These are phyloP conservation scores for Pomacea maculata DNA, from an alignment of 1,140 invertebrate species.

Conservation along the genomic window DNA sequence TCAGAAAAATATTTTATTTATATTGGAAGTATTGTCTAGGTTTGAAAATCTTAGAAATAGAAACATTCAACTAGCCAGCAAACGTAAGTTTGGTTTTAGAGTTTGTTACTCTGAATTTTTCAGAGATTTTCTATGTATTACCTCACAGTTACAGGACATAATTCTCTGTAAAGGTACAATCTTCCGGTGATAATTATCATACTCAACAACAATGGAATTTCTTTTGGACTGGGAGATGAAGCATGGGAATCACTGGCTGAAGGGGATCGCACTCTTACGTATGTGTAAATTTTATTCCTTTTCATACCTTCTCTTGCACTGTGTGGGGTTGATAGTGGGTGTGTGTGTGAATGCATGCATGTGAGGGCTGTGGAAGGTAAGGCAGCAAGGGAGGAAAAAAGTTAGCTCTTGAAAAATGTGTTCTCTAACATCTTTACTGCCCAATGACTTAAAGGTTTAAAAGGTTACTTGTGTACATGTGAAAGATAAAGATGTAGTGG, in stretches of 20 bases:
- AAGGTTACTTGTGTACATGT: too few species aligned
- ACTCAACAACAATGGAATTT: conserved; percentile 96
- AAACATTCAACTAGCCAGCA: neutral
- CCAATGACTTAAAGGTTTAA: too few species aligned
- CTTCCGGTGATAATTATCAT: conserved; percentile 90
- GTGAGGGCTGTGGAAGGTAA: too few species aligned
- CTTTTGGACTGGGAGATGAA: conserved; percentile 83
- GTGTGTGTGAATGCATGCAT: too few species aligned
- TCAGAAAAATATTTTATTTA: neutral
- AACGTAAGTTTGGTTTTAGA: neutral
- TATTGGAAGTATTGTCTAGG: neutral
- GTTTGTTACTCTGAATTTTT: neutral
- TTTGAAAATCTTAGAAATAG: neutral
- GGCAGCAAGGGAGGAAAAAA: too few species aligned
- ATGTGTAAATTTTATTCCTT: conserved; percentile 35
- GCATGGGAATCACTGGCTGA: conserved; percentile 59
- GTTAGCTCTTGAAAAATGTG: too few species aligned
- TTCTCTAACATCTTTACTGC: too few species aligned
- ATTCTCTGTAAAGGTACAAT: conserved; percentile 77
- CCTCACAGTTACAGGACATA: neutral
- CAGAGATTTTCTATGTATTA: neutral
- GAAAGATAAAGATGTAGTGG: too few species aligned
- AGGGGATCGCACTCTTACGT: conserved; percentile 69
- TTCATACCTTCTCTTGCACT: too few species aligned
- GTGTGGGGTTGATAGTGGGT: too few species aligned